Base-by-base conservation (phyloP, 2,797 vertebrate genomes). In the Lepilemur ruficaudatus region DNA sequence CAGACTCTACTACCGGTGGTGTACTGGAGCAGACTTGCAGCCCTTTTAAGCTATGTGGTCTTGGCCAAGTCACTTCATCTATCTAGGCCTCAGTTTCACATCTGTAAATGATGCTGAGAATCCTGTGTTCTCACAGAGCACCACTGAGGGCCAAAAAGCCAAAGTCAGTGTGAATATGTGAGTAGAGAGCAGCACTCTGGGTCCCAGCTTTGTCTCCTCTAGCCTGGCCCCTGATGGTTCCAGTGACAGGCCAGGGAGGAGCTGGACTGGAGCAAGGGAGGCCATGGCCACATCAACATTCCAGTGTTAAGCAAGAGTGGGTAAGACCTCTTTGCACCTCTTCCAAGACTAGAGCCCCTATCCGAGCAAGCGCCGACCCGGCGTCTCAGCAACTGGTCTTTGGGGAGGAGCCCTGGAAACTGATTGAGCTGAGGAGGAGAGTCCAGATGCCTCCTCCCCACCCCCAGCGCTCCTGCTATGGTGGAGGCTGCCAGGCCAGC, bases 101-200 rank as follows among this genome's bases (percentile, higher is more conserved):
- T 57, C 70, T 94, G 57, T 38, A 72, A 65, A 70, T 89, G 78
- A 86, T 23, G 22, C 61, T 41, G 61, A 83, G 35, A 30, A 80
- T 23, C 48, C 55, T 30, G 20, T 17, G 35, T 81, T 73, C 35
- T 83, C 76, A 67, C 50, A n/a, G 48, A 85, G 38, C 30, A 8
- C 70, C 20, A 15, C 0, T 9, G 7, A 14, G n/a, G 22, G 23
- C n/a, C 41, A 35, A 43, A 81, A 91, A 69, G 43, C 52, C 79
- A 78, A 91, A 92, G 69, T 18, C 79, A 48, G 20, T 2, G 7
- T 17, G 65, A 38, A 3, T 11, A 2, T 67, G 91, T 67, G 91
- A 48, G 28, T 17, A 81, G 41, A 70, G 63, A 41, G 32, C 41
- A 22, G 32, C 15, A 52, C 38, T 52, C 30, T 23, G 35, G 57